Base-by-base conservation (phyloP, 2,797 vertebrate species). In the Poeciliopsis gracilis region DNA sequence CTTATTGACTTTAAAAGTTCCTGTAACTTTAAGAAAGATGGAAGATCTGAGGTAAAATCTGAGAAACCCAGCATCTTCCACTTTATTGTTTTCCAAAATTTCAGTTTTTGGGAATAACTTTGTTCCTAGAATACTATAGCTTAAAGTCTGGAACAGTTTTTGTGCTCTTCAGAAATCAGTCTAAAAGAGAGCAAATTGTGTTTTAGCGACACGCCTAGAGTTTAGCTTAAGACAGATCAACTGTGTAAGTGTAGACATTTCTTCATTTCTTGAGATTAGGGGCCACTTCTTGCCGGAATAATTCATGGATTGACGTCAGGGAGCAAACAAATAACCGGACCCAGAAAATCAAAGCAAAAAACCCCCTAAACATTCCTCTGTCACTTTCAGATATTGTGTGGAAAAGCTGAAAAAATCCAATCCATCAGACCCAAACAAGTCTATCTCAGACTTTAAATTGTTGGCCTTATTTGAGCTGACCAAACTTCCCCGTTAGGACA, bases 401-500 rank as follows among this genome's bases (percentile, higher is more conserved):
- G 23, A 41, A 41, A 67, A 23, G 20, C 36, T 67, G 36, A 9
- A 67, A 66, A 67, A 41, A 36, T 38, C 10, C 36, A 38, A 70
- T 16, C 41, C 13, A 45, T 46, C 41, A 70, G 11, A 43, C 25
- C 41, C 33, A 53, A 53, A 73, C 11, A 23, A 51, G 4, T 72
- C 8, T 49, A 20, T 23, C 8, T 49, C 28, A 72, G 12, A 51
- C 28, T 53, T 53, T 73, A 15, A 51, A 8, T 73, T 23, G 72
- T 53, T 53, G 33, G 28, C 5, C 25, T 70, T 5, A 41, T 72
- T 80, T n/a, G 69, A 75, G 53, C 30, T 66, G 71, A 59, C 16
- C 66, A 4, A 76, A 86, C 77, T 81, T 88, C 85, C 61, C 43
- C 47, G 25, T 75, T 25, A 47, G 41, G 74, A 78, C 16, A 79